Percentiles rank a stretch among this genome's conserved stretches.
These are phyloP conservation scores for Esox lucius DNA, from an alignment of 2,797 vertebrate species.

Conservation along the genomic window DNA sequence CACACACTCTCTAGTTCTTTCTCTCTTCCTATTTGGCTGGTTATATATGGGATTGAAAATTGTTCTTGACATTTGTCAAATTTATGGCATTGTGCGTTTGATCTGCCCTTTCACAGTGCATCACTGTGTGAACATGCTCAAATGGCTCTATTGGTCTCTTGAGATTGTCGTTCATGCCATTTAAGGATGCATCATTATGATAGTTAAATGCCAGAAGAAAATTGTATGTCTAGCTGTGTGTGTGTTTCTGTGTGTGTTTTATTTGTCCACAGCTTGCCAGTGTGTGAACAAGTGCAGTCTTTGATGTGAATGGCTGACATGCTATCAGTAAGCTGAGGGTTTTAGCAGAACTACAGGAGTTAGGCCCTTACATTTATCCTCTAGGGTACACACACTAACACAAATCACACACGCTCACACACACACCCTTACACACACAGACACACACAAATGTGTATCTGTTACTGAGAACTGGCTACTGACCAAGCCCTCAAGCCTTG, in stretches of 20 bases:
- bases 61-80: constrained; percentile 16
- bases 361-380: neutral
- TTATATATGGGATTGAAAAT: neutral
- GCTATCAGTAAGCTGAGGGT: neutral
- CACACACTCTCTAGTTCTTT: too few species aligned
- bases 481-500: constrained; percentile 22
- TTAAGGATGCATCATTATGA: neutral
- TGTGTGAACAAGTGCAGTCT: neutral
- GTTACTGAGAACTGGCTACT: neutral
- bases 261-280: neutral
- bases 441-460: constrained; percentile 8
- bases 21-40: too few species aligned
- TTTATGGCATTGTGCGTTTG: constrained; percentile 11
- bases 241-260: constrained; percentile 2
- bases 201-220: neutral
- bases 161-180: neutral
- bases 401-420: neutral
- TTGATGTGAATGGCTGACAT: constrained; percentile 21
- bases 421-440: constrained; percentile 7
- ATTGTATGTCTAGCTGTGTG: constrained; percentile 1
- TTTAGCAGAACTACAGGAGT: neutral
- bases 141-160: neutral
- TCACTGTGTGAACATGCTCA: constrained; percentile 18
- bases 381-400: constrained; percentile 22
- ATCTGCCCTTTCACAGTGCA: constrained; percentile 6